Conservation (phyloP, 2,888 invertebrate species). For the Cosmorhoe ocellata region DNA sequence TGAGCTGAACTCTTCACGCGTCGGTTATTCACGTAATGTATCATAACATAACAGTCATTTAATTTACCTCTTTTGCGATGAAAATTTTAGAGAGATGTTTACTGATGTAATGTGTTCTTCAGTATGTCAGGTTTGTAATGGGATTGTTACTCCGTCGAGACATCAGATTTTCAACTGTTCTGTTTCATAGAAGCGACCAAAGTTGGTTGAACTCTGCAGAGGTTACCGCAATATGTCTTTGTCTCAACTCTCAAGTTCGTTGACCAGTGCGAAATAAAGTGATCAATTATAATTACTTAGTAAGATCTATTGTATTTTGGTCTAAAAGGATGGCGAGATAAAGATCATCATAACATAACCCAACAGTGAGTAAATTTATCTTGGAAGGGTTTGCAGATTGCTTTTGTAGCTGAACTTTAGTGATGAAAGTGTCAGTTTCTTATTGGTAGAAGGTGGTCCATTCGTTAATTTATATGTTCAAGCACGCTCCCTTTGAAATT, state of each 20-base stretch:
- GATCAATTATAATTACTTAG: conserved; percentile 16
- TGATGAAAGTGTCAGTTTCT: no score
- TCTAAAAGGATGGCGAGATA: no score
- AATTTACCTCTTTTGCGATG: conserved; percentile 44
- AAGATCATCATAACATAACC: no score
- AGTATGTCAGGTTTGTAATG: conserved; percentile 21
- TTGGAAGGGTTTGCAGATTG: no score
- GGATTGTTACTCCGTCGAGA: conserved; percentile 26
- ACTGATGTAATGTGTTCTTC: conserved; percentile 35
- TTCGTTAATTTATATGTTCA: not conserved
- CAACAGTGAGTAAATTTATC: no score
- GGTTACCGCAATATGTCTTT: conserved; percentile 35
- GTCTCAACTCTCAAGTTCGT: conserved; percentile 38
- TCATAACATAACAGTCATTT: conserved; percentile 45
- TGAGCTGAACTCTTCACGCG: conserved; percentile 34
- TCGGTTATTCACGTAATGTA: conserved; percentile 38
- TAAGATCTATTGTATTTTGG: no score
- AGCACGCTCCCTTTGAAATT: conserved; percentile 47
- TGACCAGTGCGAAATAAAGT: conserved; percentile 30
- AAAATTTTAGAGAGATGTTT: conserved; percentile 35
- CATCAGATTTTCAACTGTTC: conserved; percentile 10
- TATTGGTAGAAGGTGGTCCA: not conserved
- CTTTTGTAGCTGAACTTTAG: no score
- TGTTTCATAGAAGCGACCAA: conserved; percentile 22
- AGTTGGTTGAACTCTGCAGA: conserved; percentile 40